Base-by-base conservation (phyloP, 2,888 invertebrate genomes). In the Chloroclysta siterata region DNA sequence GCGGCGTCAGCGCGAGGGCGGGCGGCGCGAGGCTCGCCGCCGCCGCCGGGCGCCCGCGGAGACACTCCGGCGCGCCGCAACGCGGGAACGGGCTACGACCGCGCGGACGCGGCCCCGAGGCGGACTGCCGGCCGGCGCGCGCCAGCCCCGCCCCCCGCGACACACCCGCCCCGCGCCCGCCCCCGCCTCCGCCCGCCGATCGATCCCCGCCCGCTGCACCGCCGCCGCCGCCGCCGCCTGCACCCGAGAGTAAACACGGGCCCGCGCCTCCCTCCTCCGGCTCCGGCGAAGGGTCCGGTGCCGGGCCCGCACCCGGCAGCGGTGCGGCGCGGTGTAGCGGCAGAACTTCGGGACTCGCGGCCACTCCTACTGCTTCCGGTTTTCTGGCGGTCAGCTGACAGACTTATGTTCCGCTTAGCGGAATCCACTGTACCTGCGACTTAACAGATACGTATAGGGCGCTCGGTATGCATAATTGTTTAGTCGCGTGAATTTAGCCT, bases 151-250 rank as follows among this genome's bases (percentile, higher is more conserved):
- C 79, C 76, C 82, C 28, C 60, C 42, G 17, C 75, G 78, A 80
- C 80, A 87, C 77, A 71, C 77, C 72, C 42, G 42, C 65, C 52
- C 28, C 15, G 22, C 96, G 13, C 76, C 74, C 87, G 47, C 36
- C 73, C 71, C 87, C 85, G 85, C 87, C 76, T 81, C 86, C 22
- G 22, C 22, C 22, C 96, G 95, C 73, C 87, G 60, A 83, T 83
- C 86, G 79, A 77, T 76, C 72, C 72, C 88, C 85, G 85, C 87
- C 77, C 82, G 88, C 88, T 93, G 77, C 79, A 75, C 74, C 84
- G 92, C 93, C 68, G 82, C 74, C 96, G 95, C 96, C 96, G 65
- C 74, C 84, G 80, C 80, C 79, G 72, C 68, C 68, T 58, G 82
- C 82, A 83, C 71, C 80, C 86, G 84, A 85, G 91, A 82, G 90